Percentiles rank a stretch among this genome's conserved stretches.
Conservation (phyloP, 2,888 invertebrate species). For the Sepiola atlantica region DNA sequence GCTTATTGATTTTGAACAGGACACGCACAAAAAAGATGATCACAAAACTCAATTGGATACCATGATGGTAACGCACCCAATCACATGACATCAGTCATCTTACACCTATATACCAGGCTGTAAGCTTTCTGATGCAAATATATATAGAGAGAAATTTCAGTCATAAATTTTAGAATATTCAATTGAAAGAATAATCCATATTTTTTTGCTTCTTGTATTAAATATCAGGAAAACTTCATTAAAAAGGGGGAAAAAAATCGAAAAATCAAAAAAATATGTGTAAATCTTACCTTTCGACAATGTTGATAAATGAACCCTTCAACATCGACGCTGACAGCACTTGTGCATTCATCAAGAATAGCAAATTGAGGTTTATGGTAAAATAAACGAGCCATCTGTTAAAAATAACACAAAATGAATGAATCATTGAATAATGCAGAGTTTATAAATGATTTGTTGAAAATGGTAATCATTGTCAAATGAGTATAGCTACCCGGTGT, state of each 20-base stretch:
- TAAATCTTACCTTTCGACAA: slow-evolving; percentile 81
- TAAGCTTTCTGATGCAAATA: not conserved
- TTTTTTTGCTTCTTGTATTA: not conserved
- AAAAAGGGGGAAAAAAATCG: not conserved
- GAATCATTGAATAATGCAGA: not conserved
- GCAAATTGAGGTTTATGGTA: slow-evolving; percentile 99
- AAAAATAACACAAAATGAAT: not conserved
- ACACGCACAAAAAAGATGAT: too few species aligned
- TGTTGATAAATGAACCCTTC: slow-evolving; percentile 98
- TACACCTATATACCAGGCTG: not conserved
- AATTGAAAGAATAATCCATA: not conserved
- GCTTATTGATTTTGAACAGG: too few species aligned
- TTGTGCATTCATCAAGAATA: slow-evolving; percentile 98
- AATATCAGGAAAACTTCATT: not conserved
- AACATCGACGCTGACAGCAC: slow-evolving; percentile 98
- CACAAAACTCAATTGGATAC: too few species aligned
- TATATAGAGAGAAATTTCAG: not conserved
- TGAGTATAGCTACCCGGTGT: too few species aligned
- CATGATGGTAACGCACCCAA: too few species aligned
- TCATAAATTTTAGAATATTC: not conserved
- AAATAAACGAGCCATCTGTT: slow-evolving; percentile 93
- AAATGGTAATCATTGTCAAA: too few species aligned
- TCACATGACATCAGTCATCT: not conserved
- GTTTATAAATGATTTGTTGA: too few species aligned
- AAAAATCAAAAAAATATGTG: too few species aligned